phyloP scores from a whole-genome alignment of 1,140 invertebrate species.

The Carposina sasakii region DNA sequence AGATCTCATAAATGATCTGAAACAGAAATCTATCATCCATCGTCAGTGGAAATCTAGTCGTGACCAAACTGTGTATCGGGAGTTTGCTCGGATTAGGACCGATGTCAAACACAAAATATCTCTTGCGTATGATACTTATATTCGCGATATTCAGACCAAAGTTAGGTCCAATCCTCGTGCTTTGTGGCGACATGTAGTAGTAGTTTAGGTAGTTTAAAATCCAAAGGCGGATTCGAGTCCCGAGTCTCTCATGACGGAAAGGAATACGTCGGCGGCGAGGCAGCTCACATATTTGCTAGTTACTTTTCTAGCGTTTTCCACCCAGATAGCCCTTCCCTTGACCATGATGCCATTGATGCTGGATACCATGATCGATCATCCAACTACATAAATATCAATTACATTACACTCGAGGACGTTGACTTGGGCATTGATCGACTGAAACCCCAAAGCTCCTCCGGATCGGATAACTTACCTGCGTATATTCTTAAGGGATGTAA shows the following conservation, averaged over 20 bases:
- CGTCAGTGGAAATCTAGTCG: background rate
- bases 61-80: background rate
- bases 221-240: background rate
- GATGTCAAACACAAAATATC: background rate
- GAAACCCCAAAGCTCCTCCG: background rate
- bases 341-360: background rate
- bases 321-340: background rate
- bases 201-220: background rate
- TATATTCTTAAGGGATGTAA: background rate
- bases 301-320: constrained; percentile 1
- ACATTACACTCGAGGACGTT: background rate
- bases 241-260: background rate
- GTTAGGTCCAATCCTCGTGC: background rate
- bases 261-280: background rate
- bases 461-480: constrained; percentile 2
- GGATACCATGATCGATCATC: background rate
- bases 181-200: constrained; percentile 1
- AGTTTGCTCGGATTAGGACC: background rate
- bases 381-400: background rate
- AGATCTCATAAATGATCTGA: background rate
- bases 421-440: background rate
- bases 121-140: background rate
- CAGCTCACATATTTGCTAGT: background rate
- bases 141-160: background rate
- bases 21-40: background rate